Evolutionary conservation across 2,113 vertebrate genomes (phyloP).

Genomic region (Synodontis membranacea): DNA sequence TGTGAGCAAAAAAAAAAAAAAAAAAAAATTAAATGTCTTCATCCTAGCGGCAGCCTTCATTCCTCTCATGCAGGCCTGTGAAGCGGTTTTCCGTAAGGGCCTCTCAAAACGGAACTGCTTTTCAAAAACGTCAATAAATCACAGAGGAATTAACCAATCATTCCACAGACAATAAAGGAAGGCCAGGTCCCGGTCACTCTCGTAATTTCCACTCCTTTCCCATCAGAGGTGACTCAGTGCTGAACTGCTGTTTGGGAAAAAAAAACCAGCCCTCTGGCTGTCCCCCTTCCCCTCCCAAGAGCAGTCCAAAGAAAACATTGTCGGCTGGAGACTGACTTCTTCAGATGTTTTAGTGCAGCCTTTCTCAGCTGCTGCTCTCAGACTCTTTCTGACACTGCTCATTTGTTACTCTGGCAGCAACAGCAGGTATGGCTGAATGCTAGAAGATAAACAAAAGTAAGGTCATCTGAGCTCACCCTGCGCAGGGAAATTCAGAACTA

Average conservation of each 20-base stretch:
- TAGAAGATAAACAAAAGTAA: conserved; percentile 15
- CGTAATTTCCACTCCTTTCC: conserved; percentile 41
- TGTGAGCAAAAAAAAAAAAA: conserved; percentile 9
- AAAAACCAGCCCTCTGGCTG: conserved; percentile 33
- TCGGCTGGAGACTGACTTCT: conserved; percentile 41
- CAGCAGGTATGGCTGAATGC: conserved; percentile 14
- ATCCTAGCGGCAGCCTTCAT: conserved; percentile 29
- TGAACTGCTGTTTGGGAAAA: conserved; percentile 42
- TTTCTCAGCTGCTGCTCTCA: conserved; percentile 34
- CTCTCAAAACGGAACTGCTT: conserved; percentile 41
- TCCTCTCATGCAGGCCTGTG: conserved; percentile 24
- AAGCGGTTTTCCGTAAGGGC: conserved; percentile 44
- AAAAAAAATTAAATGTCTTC: conserved; percentile 23
- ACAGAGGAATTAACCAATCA: conserved; percentile 32
- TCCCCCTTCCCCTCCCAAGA: conserved; percentile 24
- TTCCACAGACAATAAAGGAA: conserved; percentile 50
- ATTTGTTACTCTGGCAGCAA: conserved; percentile 35
- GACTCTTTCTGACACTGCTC: conserved; percentile 36
- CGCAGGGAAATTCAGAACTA: conserved; percentile 11
- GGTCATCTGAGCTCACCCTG: conserved; percentile 28
- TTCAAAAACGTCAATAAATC: conserved; percentile 44
- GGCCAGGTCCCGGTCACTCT: conserved; percentile 32
- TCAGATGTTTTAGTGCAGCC: conserved; percentile 39
- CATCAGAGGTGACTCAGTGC: conserved; percentile 50
- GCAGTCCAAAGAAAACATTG: conserved; percentile 49